Conservation (phyloP, 2,888 invertebrate genomes). For the Ptychoptera contaminata region DNA sequence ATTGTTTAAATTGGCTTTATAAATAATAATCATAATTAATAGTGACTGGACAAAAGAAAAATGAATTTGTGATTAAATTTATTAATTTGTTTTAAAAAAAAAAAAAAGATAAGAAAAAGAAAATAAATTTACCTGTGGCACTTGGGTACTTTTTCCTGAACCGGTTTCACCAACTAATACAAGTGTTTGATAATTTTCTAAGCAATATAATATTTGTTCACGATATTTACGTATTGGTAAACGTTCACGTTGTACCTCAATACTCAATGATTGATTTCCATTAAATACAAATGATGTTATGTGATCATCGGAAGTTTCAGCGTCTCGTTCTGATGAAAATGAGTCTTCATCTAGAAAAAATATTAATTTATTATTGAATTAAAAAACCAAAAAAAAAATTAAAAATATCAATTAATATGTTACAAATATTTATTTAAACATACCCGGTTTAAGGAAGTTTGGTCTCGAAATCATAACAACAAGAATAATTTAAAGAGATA, state of each 20-base stretch:
- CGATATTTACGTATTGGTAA: constrained; percentile 76
- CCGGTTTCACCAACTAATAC: constrained; percentile 90
- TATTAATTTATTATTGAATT: background rate
- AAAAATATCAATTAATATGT: background rate
- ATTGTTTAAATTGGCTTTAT: no score
- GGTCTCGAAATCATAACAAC: constrained; percentile 9
- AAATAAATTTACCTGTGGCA: constrained; percentile 60
- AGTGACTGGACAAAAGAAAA: background rate
- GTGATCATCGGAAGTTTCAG: constrained; percentile 19
- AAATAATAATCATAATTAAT: no score
- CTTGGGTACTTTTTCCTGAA: constrained; percentile 90
- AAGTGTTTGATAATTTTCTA: constrained; percentile 81
- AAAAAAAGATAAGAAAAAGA: background rate
- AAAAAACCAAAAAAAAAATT: background rate
- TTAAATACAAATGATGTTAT: constrained; percentile 65
- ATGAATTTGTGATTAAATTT: background rate
- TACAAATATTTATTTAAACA: no score
- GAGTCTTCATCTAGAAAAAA: constrained; percentile 13
- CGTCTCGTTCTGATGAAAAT: constrained; percentile 17
- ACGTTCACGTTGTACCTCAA: constrained; percentile 69
- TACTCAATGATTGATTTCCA: constrained; percentile 62
- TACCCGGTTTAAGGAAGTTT: constrained; percentile 12
- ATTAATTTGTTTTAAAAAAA: background rate
- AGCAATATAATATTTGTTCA: constrained; percentile 73
- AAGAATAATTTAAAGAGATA: no score